Percentiles rank a stretch among this genome's conserved stretches.
phyloP scores from a whole-genome alignment of 2,888 invertebrate species.

The Ectropis crepuscularia region DNA sequence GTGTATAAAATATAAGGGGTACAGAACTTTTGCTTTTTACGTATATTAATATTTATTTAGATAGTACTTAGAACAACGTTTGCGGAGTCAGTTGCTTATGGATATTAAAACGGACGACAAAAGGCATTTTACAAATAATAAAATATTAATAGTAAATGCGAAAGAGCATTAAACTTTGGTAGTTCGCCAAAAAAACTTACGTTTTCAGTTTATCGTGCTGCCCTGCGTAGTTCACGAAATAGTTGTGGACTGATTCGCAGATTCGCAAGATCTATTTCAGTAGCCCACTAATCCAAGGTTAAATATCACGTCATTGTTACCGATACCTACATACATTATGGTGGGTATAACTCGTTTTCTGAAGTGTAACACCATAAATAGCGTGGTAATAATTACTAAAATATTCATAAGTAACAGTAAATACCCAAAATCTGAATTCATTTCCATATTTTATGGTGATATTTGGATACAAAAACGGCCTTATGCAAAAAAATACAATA shows the following conservation, averaged over 20 bases:
- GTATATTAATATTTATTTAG: no score
- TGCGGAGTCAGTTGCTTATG: no score
- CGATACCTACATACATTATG: conserved; percentile 21
- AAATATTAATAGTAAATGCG: background rate
- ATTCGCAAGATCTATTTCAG: conserved; percentile 51
- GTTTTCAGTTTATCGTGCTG: background rate
- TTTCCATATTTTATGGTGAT: conserved; percentile 33
- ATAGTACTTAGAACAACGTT: no score
- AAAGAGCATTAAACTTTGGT: conserved; percentile 26
- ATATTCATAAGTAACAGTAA: conserved; percentile 18
- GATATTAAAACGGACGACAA: background rate
- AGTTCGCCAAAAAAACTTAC: conserved; percentile 15
- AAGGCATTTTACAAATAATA: background rate
- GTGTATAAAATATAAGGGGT: no score
- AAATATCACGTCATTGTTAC: conserved; percentile 31
- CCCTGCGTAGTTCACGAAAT: conserved; percentile 16
- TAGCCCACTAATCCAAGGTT: conserved; percentile 45
- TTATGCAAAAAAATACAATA: conserved; percentile 10
- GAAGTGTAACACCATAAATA: conserved; percentile 20
- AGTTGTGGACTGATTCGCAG: conserved; percentile 30
- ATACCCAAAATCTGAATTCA: conserved; percentile 35
- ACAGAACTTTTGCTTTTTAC: no score
- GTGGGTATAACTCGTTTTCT: conserved; percentile 17
- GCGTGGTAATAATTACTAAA: conserved; percentile 16
- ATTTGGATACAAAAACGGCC: conserved; percentile 7